Evolutionary conservation across 2,888 invertebrate genomes (phyloP).

Genomic region (Cancer borealis): DNA sequence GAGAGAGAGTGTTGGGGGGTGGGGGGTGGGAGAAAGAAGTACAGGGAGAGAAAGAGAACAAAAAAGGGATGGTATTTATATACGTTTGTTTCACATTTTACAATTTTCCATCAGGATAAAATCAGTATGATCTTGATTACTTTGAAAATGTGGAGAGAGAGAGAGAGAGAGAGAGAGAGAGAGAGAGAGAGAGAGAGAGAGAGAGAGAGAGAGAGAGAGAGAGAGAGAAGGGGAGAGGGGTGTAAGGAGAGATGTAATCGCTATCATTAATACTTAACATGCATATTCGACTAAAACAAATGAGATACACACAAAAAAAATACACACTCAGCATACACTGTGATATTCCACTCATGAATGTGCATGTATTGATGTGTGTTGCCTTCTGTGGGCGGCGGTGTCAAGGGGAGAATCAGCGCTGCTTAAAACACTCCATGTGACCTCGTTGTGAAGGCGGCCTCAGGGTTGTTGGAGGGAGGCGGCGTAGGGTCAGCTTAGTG

Average conservation of each 20-base stretch:
- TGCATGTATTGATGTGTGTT: not conserved
- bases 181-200: slow-evolving; percentile 30
- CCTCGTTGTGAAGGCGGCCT: not conserved
- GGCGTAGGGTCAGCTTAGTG: not conserved
- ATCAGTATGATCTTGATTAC: not conserved
- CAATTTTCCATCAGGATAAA: not conserved
- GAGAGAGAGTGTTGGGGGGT: not conserved
- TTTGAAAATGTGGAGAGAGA: not conserved
- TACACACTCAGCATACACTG: not conserved
- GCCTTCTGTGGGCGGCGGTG: not conserved
- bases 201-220: slow-evolving; percentile 26
- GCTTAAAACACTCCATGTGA: not conserved
- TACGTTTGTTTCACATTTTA: not conserved
- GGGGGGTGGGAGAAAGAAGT: not conserved
- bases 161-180: not conserved
- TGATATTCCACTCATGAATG: not conserved
- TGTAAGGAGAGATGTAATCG: not conserved
- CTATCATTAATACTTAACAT: not conserved
- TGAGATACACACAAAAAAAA: not conserved
- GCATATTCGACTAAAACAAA: not conserved
- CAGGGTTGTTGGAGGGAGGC: not conserved
- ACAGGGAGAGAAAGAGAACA: not conserved
- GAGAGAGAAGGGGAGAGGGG: not conserved
- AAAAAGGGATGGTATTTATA: slow-evolving; percentile 14
- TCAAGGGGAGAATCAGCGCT: not conserved